Conservation (phyloP, 2,888 invertebrate genomes). For the Rotaria sp. region DNA sequence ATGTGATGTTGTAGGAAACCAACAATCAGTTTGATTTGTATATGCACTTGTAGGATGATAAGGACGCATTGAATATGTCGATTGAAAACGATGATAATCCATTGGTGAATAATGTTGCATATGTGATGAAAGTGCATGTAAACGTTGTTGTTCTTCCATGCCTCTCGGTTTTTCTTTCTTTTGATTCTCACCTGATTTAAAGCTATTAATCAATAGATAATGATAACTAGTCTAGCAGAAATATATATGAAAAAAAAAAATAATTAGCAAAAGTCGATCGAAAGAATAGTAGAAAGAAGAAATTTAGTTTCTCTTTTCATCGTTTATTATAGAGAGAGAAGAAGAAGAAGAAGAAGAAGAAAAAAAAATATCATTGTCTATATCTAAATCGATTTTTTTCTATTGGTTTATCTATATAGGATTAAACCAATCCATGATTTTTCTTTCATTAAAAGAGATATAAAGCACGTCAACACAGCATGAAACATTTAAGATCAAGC, state of each 20-base stretch:
- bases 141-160: slow-evolving; percentile 6
- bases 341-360: background rate
- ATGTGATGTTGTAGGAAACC: background rate
- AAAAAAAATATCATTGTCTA: background rate
- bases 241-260: background rate
- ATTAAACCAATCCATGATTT: background rate
- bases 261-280: slow-evolving; percentile 5
- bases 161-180: background rate
- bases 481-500: background rate
- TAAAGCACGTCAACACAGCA: background rate
- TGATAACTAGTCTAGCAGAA: background rate
- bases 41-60: background rate
- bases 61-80: background rate
- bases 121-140: background rate
- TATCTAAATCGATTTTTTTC: background rate
- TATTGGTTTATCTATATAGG: background rate
- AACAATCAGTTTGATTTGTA: background rate
- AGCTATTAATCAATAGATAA: background rate
- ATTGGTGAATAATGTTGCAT: slow-evolving; percentile 12
- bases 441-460: background rate
- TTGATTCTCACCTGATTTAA: background rate
- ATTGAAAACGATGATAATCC: background rate
- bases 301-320: background rate
- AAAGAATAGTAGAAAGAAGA: background rate
- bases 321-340: background rate